Evolutionary conservation across 1,140 invertebrate species (phyloP).

Genomic region (Hyphantria cunea): DNA sequence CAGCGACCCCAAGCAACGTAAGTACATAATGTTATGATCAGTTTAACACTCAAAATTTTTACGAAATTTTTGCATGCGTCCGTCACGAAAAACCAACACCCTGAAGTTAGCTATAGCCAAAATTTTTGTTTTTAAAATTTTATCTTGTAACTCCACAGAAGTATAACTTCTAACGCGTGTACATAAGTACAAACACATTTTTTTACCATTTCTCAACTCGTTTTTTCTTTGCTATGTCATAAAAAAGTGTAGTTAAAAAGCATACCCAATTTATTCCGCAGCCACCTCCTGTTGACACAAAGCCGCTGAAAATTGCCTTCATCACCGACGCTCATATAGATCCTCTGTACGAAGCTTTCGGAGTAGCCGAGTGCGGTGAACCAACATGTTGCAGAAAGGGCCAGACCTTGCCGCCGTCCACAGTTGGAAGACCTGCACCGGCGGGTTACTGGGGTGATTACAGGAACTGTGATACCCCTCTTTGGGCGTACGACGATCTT

Average conservation of each 20-base stretch:
- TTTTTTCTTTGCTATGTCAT: too few species aligned
- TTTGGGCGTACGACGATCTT: conserved; percentile 84
- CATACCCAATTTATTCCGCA: conserved; percentile 6
- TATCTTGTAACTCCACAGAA: too few species aligned
- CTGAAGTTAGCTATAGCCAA: too few species aligned
- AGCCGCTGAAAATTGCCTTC: conserved; percentile 84
- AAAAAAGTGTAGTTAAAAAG: too few species aligned
- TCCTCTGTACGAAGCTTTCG: conserved; percentile 85
- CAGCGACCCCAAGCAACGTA: conserved; percentile 19
- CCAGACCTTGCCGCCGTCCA: conserved; percentile 56
- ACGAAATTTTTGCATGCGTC: too few species aligned
- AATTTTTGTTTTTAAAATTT: too few species aligned
- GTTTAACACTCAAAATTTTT: too few species aligned
- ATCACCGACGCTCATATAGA: conserved; percentile 93
- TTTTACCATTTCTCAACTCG: too few species aligned
- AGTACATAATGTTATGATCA: neutral
- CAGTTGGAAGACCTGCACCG: conserved; percentile 46
- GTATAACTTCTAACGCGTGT: too few species aligned
- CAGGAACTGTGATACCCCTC: conserved; percentile 88
- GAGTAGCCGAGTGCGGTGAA: conserved; percentile 87
- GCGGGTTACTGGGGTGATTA: conserved; percentile 92
- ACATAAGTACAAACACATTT: too few species aligned
- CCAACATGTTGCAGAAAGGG: conserved; percentile 90
- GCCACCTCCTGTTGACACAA: conserved; percentile 14
- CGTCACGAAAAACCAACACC: too few species aligned